A percentile compares a stretch with the other conserved stretches of the same genome.
Evolutionary conservation across 2,888 invertebrate species (phyloP).

Genomic region (Acanthoscelides obtectus): DNA sequence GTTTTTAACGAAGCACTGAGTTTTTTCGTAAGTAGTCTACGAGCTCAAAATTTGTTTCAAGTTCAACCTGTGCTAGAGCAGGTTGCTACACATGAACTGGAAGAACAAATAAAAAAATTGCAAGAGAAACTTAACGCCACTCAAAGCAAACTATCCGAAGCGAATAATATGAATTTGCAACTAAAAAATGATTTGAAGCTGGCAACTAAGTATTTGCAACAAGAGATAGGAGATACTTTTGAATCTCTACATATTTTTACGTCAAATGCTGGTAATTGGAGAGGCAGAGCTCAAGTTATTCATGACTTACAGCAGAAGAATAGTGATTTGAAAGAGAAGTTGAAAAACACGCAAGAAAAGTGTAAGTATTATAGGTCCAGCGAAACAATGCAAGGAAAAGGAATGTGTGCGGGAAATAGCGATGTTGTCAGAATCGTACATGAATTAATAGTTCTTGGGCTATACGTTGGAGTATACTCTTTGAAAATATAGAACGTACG

Average conservation of each 20-base stretch:
- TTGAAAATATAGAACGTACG: no score
- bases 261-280: slow-evolving; percentile 61
- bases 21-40: no score
- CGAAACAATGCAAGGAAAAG: no score
- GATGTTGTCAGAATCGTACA: no score
- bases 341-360: slow-evolving; percentile 42
- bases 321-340: slow-evolving; percentile 60
- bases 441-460: no score
- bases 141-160: slow-evolving; percentile 62
- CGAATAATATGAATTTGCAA: slow-evolving; percentile 63
- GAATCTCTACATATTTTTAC: slow-evolving; percentile 59
- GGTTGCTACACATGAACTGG: slow-evolving; percentile 39
- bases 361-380: no score
- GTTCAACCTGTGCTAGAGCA: background rate
- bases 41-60: no score
- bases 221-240: slow-evolving; percentile 70
- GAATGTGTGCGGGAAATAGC: no score
- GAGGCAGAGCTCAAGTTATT: slow-evolving; percentile 75
- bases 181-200: slow-evolving; percentile 67
- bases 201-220: slow-evolving; percentile 68
- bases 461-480: no score
- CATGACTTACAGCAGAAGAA: slow-evolving; percentile 64
- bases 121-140: slow-evolving; percentile 57
- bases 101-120: slow-evolving; percentile 55
- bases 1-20: no score